Evolutionary conservation across 2,888 invertebrate species (phyloP).

Genomic region (Lysandra bellargus): DNA sequence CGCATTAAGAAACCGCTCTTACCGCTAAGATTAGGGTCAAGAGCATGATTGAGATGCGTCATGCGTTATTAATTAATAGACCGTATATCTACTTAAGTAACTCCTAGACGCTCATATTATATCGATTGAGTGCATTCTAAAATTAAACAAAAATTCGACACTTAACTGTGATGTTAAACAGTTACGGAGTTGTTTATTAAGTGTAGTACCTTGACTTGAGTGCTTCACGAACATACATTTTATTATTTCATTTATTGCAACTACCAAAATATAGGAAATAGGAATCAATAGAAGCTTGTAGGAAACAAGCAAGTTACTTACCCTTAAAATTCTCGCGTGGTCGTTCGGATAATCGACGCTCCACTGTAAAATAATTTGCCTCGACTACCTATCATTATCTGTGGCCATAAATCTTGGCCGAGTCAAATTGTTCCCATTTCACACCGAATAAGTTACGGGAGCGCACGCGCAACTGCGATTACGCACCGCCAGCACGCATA

Average conservation of each 20-base stretch:
- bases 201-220: background rate
- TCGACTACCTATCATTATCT: constrained; percentile 56
- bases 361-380: constrained; percentile 47
- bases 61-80: background rate
- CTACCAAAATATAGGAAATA: background rate
- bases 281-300: background rate
- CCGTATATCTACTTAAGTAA: background rate
- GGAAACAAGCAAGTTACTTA: background rate
- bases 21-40: background rate
- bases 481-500: constrained; percentile 44
- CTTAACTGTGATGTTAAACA: background rate
- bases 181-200: background rate
- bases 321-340: background rate
- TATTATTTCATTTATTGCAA: background rate
- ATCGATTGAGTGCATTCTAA: background rate
- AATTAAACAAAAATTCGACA: background rate
- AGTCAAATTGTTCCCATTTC: constrained; percentile 73
- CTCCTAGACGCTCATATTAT: background rate
- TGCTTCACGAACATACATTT: background rate
- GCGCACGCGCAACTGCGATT: constrained; percentile 54
- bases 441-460: constrained; percentile 72
- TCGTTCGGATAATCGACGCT: constrained; percentile 1
- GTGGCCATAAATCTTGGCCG: constrained; percentile 62
- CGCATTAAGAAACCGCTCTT: background rate
- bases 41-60: background rate